Percentiles rank a stretch among this genome's conserved stretches.
Conservation (phyloP, 1,140 invertebrate species). For the Coenobita brevimanus region DNA sequence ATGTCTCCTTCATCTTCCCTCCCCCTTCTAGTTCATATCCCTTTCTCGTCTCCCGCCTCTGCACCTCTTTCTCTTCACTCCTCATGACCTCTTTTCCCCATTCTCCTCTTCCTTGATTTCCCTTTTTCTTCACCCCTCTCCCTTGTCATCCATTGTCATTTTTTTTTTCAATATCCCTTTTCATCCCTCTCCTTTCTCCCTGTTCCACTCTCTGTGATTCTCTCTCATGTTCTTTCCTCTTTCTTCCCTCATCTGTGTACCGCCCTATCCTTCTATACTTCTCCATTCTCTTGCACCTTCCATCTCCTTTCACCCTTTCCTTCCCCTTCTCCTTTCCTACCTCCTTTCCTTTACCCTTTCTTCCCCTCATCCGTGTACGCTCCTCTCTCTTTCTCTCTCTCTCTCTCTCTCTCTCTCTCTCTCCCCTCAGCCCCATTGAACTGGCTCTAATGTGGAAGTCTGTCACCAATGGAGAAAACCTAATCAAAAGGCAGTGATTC, state of each 20-base stretch:
- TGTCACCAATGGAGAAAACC: constrained; percentile 33
- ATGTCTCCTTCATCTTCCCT: background rate
- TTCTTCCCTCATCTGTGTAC: background rate
- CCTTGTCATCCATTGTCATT: background rate
- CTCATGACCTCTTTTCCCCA: background rate
- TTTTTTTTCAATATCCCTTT: background rate
- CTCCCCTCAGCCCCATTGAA: constrained; percentile 55
- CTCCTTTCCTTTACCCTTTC: background rate
- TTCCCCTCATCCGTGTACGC: background rate
- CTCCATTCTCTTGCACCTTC: background rate
- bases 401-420: background rate
- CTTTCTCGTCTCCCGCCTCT: background rate
- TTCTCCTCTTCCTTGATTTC: background rate
- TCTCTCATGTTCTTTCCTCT: background rate
- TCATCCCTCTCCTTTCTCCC: background rate
- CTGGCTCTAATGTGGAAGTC: background rate
- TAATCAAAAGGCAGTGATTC: constrained; percentile 54
- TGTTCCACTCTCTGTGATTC: background rate
- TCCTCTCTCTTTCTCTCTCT: background rate
- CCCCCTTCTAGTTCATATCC: background rate
- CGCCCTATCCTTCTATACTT: no score
- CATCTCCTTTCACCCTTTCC: background rate
- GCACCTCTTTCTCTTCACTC: background rate
- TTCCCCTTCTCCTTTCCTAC: background rate
- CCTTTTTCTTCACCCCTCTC: background rate